Evolutionary conservation across 2,113 vertebrate species (phyloP), one percentile per base, ranked within the genome.

Genomic region (Bubalus kerabau): DNA sequence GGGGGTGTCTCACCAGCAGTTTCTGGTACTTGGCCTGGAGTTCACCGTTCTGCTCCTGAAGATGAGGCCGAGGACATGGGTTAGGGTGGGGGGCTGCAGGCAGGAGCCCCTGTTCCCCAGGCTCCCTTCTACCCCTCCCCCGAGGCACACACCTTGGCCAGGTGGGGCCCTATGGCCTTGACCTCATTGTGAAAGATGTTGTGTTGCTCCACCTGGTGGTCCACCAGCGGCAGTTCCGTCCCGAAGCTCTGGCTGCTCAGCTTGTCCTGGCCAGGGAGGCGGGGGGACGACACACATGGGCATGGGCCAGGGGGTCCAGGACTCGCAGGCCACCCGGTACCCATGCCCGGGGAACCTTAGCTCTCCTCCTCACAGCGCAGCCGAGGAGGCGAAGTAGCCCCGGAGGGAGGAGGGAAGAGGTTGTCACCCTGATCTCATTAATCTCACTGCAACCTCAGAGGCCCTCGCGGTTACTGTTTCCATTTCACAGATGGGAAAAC

Each of bases 121-220:
- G 24, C 15, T 3, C 56, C 93, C 40, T 36, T 16, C 21, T 5
- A 4, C n/a, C 19, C 19, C n/a, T 40, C 19, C 26, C 21, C 1
- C 23, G 0, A 1, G 0, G 2, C 7, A 2, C 50, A 40, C 97
- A 99, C 99, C 99, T 99, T 98, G 96, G 98, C 94, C 83, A 99
- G 98, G 95, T 99, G 99, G 0, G 99, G 99, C 88, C 99, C 99
- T 4, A 99, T 99, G 86, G 99, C 99, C 99, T 99, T 99, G 98
- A 99, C 99, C 98, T 99, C 99, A 0, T 99, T 99, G 98, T 99
- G 99, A 97, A 99, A 99, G 98, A 99, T 99, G 98, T 99, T 99
- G 99, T 99, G 99, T 48, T 99, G 99, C 86, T 99, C 99, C 74
- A 99, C 99, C 92, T 99, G 99, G 28, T 99, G 99, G 94, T 99